These are phyloP conservation scores for Poicephalus gulielmi DNA, from an alignment of 2,113 vertebrate species.

Conservation along the genomic window DNA sequence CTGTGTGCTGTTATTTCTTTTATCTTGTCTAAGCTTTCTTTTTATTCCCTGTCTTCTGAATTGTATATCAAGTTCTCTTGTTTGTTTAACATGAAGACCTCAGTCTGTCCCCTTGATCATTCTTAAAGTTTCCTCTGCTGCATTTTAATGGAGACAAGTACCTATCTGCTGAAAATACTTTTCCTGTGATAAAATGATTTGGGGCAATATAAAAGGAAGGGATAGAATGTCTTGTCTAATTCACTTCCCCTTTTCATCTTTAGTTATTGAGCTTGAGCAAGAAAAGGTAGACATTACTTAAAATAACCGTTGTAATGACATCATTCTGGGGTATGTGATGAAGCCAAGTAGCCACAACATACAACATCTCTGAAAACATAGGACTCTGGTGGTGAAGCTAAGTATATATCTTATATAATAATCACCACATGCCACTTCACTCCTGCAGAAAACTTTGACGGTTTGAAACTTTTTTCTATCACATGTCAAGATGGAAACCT, in stretches of 20 bases:
- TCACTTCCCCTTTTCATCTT: neutral
- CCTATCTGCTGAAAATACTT: neutral
- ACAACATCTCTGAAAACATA: neutral
- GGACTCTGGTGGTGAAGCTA: neutral
- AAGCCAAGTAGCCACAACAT: neutral
- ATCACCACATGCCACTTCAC: neutral
- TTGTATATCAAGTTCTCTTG: neutral
- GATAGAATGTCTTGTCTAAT: neutral
- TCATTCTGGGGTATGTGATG: neutral
- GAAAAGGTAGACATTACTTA: neutral
- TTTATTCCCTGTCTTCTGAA: neutral
- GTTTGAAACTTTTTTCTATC: neutral
- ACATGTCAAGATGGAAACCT: neutral
- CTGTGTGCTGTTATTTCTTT: neutral
- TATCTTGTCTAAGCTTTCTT: neutral
- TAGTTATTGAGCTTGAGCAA: neutral
- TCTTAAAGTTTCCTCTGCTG: neutral
- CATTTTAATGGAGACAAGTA: constrained; percentile 1
- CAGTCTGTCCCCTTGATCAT: neutral
- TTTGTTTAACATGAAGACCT: constrained; percentile 7
- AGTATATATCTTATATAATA: neutral
- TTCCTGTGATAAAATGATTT: neutral
- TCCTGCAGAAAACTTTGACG: neutral
- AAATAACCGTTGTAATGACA: neutral
- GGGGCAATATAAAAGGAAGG: neutral